phyloP scores from a whole-genome alignment of 2,113 vertebrate genomes.

The Alosa alosa region DNA sequence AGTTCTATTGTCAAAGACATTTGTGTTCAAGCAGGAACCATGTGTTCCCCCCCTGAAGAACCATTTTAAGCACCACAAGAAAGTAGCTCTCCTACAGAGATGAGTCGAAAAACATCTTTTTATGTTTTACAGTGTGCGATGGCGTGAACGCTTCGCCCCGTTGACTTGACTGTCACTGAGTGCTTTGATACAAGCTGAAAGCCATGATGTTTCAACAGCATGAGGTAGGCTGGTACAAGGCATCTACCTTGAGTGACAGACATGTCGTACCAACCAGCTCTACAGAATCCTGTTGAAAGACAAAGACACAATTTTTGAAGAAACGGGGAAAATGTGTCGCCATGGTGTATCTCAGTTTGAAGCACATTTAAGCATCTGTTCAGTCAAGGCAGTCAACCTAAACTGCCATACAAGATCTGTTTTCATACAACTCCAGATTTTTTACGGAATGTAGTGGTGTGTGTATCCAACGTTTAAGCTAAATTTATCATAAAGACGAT shows the following conservation, averaged over 20 bases:
- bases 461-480: not conserved
- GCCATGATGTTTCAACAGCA: not conserved
- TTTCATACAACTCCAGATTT: not conserved
- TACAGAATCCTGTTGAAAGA: not conserved
- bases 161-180: not conserved
- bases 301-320: not conserved
- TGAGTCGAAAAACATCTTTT: not conserved
- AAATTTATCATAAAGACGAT: not conserved
- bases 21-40: not conserved
- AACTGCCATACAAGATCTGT: not conserved
- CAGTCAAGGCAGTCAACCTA: slow-evolving; percentile 1
- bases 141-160: not conserved
- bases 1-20: not conserved
- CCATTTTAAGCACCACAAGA: not conserved
- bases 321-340: not conserved
- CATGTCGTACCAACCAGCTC: not conserved
- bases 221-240: not conserved
- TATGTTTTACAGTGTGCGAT: not conserved
- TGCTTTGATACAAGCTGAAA: not conserved
- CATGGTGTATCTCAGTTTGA: slow-evolving; percentile 30
- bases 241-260: not conserved
- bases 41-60: not conserved
- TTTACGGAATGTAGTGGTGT: not conserved
- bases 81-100: not conserved
- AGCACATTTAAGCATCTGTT: slow-evolving; percentile 3